These are phyloP conservation scores for Zaprionus ornatus DNA, from an alignment of 1,140 invertebrate species.

Conservation along the genomic window DNA sequence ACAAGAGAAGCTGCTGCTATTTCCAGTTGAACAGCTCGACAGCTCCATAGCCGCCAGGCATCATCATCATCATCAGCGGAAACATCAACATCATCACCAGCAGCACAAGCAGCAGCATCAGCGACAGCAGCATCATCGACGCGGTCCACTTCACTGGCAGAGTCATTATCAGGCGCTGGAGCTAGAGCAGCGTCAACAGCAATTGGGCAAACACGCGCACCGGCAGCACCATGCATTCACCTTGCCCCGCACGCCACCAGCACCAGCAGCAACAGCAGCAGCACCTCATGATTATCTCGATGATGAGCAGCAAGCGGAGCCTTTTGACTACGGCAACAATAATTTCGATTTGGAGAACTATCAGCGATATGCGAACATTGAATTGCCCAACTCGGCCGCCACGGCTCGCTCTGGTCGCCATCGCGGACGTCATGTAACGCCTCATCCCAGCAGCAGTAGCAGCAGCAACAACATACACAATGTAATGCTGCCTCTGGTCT, in stretches of 20 bases:
- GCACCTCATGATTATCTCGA: slow-evolving; percentile 47
- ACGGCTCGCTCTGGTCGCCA: slow-evolving; percentile 70
- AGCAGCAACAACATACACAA: slow-evolving; percentile 10
- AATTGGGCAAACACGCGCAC: slow-evolving; percentile 62
- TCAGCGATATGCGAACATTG: slow-evolving; percentile 65
- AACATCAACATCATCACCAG: slow-evolving; percentile 42
- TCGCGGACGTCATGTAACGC: slow-evolving; percentile 63
- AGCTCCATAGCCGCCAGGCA: slow-evolving; percentile 24
- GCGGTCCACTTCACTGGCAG: slow-evolving; percentile 21
- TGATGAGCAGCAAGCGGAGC: slow-evolving; percentile 35
- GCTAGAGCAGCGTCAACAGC: slow-evolving; percentile 57
- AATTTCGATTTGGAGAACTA: slow-evolving; percentile 63
- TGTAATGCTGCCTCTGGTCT: slow-evolving; percentile 42
- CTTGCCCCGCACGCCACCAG: background rate
- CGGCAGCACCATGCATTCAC: slow-evolving; percentile 30
- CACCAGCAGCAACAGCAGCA: background rate
- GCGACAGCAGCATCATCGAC: slow-evolving; percentile 31
- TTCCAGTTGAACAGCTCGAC: slow-evolving; percentile 26
- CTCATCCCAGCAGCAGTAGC: slow-evolving; percentile 23
- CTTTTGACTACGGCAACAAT: slow-evolving; percentile 20
- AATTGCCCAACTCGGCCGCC: slow-evolving; percentile 36
- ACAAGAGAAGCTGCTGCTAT: slow-evolving; percentile 2
- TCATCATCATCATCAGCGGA: slow-evolving; percentile 40
- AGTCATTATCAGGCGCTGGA: slow-evolving; percentile 61
- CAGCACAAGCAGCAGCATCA: no score